Evolutionary conservation across 2,888 invertebrate species (phyloP).

Genomic region (Cheilosia impressa): DNA sequence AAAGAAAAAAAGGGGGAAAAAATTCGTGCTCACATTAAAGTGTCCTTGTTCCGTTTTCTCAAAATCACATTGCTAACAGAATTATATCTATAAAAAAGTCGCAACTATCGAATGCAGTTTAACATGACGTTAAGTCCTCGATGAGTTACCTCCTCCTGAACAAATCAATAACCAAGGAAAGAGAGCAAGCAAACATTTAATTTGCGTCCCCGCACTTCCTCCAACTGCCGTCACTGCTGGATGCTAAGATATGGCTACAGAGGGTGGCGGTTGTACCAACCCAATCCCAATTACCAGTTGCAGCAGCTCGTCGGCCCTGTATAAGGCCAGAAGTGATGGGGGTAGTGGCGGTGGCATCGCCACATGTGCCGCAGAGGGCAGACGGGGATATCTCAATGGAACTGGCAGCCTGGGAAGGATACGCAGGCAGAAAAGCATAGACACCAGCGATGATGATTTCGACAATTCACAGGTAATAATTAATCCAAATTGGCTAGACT

Average conservation of each 20-base stretch:
- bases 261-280: constrained; percentile 73
- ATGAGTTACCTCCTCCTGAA: constrained; percentile 62
- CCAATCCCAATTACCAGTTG: constrained; percentile 74
- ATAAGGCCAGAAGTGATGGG: constrained; percentile 69
- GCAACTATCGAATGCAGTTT: constrained; percentile 57
- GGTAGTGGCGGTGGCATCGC: constrained; percentile 67
- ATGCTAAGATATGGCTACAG: constrained; percentile 69
- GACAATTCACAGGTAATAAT: constrained; percentile 85
- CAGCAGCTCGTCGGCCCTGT: constrained; percentile 69
- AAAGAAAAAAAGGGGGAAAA: not conserved
- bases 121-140: constrained; percentile 51
- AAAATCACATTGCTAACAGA: constrained; percentile 36
- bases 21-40: constrained; percentile 23
- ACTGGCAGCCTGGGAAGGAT: constrained; percentile 82
- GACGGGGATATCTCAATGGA: constrained; percentile 79
- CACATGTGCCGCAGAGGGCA: constrained; percentile 61
- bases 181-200: constrained; percentile 52
- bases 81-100: constrained; percentile 20
- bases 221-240: constrained; percentile 30
- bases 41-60: constrained; percentile 42
- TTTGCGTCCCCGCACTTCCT: constrained; percentile 14
- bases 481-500: constrained; percentile 51
- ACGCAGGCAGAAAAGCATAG: constrained; percentile 80
- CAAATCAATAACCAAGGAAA: constrained; percentile 71
- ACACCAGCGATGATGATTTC: constrained; percentile 85